phyloP scores from a whole-genome alignment of 1,140 invertebrate genomes.

The Bactericera cockerelli region DNA sequence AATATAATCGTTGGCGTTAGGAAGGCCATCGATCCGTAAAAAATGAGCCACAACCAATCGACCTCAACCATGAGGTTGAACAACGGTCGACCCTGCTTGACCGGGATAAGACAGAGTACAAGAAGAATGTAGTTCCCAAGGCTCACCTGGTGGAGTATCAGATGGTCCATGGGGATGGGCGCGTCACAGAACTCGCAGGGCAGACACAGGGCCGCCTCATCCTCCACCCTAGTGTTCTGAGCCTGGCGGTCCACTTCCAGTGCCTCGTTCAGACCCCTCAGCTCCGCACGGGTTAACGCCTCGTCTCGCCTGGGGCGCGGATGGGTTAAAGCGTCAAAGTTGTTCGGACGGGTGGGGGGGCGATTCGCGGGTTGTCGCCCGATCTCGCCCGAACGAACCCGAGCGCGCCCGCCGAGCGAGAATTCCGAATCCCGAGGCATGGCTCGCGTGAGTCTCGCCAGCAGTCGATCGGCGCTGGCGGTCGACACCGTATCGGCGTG shows the following conservation, averaged over 20 bases:
- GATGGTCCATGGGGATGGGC: constrained; percentile 15
- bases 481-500: too few species aligned
- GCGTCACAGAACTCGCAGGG: constrained; percentile 22
- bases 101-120: too few species aligned
- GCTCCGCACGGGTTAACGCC: not conserved
- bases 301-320: not conserved
- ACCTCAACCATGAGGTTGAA: too few species aligned
- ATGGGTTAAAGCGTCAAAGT: not conserved
- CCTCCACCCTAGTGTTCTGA: not conserved
- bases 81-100: too few species aligned
- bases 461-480: too few species aligned
- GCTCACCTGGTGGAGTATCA: constrained; percentile 19
- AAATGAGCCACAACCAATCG: too few species aligned
- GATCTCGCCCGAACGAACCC: constrained; percentile 12
- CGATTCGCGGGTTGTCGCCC: constrained; percentile 23
- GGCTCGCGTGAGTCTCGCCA: too few species aligned
- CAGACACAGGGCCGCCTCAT: not conserved
- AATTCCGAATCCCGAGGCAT: too few species aligned
- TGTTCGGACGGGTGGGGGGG: constrained; percentile 24
- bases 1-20: too few species aligned
- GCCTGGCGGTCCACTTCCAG: not conserved
- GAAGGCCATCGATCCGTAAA: too few species aligned
- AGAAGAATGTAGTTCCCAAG: too few species aligned
- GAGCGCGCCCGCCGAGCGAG: too few species aligned
- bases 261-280: not conserved